Percentiles rank a stretch among this genome's conserved stretches.
phyloP scores from a whole-genome alignment of 2,113 vertebrate genomes.

The Periophthalmus modestus region DNA sequence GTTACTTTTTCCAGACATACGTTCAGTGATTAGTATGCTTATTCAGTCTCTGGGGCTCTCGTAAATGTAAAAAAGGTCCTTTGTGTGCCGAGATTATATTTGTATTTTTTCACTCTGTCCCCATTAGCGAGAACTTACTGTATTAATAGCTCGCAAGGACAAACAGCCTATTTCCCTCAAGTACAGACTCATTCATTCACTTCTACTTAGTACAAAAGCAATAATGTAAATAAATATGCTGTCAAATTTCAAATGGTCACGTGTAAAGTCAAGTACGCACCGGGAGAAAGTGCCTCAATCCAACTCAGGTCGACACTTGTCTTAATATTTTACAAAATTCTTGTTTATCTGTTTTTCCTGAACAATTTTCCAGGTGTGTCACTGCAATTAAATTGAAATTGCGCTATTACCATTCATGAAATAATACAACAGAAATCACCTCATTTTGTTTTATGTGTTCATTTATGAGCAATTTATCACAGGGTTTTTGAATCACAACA shows the following conservation, averaged over 20 bases:
- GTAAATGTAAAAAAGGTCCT: slow-evolving; percentile 64
- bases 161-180: slow-evolving; percentile 60
- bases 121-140: slow-evolving; percentile 63
- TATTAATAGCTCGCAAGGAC: slow-evolving; percentile 76
- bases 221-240: neutral
- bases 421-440: slow-evolving; percentile 11
- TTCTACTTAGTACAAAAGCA: neutral
- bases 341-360: neutral
- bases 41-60: slow-evolving; percentile 56
- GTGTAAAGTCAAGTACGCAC: no score
- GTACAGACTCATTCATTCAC: neutral
- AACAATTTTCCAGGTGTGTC: neutral
- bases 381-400: neutral
- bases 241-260: neutral
- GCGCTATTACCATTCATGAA: slow-evolving; percentile 27
- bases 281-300: no score
- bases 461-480: neutral
- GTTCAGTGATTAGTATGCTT: slow-evolving; percentile 73
- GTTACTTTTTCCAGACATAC: slow-evolving; percentile 68
- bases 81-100: slow-evolving; percentile 61
- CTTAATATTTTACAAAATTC: neutral
- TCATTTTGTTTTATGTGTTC: neutral
- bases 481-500: neutral
- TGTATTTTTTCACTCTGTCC: slow-evolving; percentile 64
- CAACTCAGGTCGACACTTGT: no score